Base-by-base conservation (phyloP, 2,113 vertebrate species). In the Chloebia gouldiae region DNA sequence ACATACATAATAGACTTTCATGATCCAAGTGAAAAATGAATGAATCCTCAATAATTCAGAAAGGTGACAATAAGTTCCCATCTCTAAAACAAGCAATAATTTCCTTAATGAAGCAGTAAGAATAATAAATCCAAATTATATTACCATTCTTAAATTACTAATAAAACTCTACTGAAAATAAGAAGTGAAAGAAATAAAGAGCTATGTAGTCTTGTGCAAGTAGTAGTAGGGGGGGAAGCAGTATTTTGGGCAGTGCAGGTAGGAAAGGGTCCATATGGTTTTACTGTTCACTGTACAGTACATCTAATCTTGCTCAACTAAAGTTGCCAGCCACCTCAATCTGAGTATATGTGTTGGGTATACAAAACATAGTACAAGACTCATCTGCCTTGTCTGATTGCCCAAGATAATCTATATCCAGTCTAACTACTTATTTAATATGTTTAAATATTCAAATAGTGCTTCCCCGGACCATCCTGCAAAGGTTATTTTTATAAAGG, bases 31-130 rank as follows among this genome's bases (percentile, higher is more conserved):
- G 80, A 95, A 96, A 96, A 96, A 97, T 86, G 92, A 96, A 96
- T 94, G 68, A 95, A 96, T 90, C 44, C 80, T 96, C 90, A 96
- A 92, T 97, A 96, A 96, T 97, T 96, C 80, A 97, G 57, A 72
- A 92, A 44, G 60, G 49, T 90, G 56, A 90, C 66, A 91, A 57
- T 70, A 93, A 88, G 39, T 81, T 93, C 69, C 61, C 25, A 90
- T 88, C 65, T 57, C 69, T 92, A 94, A 96, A 95, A 86, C 57
- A 96, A 94, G 90, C 68, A 96, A 68, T 86, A 92, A 92, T 94
- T 90, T 94, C 82, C 56, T 88, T 83, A 93, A 92, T 92, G 88
- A 94, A 83, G 47, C 60, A 76, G 72, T 71, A 96, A 92, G 86
- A 93, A 91, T 64, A 93, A 90, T 92, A 95, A 88, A 93, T 80